Evolutionary conservation across 1,140 invertebrate species (phyloP).

Genomic region (Cydia strobilella): DNA sequence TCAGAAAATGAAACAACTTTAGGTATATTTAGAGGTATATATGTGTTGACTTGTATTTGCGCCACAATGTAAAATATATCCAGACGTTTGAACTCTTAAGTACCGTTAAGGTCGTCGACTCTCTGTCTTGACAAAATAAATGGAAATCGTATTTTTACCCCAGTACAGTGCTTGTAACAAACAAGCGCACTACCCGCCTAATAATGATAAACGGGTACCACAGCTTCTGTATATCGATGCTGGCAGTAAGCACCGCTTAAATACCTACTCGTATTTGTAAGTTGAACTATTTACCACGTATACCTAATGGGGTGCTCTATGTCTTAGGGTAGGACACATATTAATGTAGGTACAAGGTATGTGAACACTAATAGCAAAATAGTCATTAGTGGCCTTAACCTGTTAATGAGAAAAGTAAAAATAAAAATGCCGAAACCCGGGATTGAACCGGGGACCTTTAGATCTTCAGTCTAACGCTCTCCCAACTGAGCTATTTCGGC

Average conservation of each 20-base stretch:
- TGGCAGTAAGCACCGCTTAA: too few species aligned
- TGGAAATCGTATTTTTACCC: neutral
- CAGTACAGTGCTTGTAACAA: neutral
- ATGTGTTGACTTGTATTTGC: too few species aligned
- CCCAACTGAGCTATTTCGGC: neutral
- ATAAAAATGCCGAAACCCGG: slow-evolving; percentile 1
- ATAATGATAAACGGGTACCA: neutral
- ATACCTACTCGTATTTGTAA: too few species aligned
- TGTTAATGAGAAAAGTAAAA: neutral
- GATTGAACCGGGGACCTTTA: slow-evolving; percentile 16
- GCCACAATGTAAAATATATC: neutral
- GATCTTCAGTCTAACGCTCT: slow-evolving; percentile 19
- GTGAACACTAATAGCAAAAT: too few species aligned
- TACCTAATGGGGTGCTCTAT: too few species aligned
- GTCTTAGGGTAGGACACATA: too few species aligned
- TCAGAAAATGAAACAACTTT: too few species aligned
- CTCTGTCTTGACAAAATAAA: neutral
- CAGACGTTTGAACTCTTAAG: slow-evolving; percentile 11
- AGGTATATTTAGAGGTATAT: too few species aligned
- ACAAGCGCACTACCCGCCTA: neutral
- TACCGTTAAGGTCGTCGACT: neutral
- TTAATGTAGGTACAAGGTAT: too few species aligned
- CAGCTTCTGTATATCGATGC: neutral
- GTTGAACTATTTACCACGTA: too few species aligned
- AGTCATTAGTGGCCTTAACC: neutral